phyloP scores from a whole-genome alignment of 2,113 vertebrate genomes.

The Chaetodon auriga region DNA sequence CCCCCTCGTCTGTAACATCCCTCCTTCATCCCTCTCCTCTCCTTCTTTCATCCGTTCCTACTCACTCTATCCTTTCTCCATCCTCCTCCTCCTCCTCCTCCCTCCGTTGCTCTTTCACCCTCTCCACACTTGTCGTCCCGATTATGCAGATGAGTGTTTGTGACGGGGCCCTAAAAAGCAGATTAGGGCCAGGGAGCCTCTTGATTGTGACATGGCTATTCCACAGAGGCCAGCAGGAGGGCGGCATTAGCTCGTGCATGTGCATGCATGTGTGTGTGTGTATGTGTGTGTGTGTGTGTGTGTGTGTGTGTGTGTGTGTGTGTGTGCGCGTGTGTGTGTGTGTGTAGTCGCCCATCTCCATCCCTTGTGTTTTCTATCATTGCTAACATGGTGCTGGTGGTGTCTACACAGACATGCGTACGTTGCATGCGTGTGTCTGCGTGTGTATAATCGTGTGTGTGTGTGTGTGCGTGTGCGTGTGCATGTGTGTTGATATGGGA shows the following conservation, averaged over 20 bases:
- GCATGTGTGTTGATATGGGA: conserved; percentile 27
- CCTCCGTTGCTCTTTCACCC: conserved; percentile 72
- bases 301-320: conserved; percentile 9
- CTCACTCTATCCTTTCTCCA: conserved; percentile 37
- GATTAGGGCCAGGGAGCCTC: conserved; percentile 86
- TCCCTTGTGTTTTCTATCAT: conserved; percentile 36
- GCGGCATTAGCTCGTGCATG: conserved; percentile 71
- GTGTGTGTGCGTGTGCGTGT: conserved; percentile 1
- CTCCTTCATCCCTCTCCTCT: conserved; percentile 23
- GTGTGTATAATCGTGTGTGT: conserved; percentile 23
- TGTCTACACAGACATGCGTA: conserved; percentile 34
- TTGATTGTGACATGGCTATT: conserved; percentile 83
- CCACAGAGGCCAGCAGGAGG: conserved; percentile 78
- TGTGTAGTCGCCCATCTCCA: conserved; percentile 9
- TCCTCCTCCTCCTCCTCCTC: conserved; percentile 52
- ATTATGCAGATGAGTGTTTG: conserved; percentile 93
- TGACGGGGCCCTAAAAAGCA: conserved; percentile 82
- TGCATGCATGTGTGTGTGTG: conserved; percentile 25
- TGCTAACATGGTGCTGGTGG: conserved; percentile 33
- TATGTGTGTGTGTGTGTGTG: conserved; percentile 11
- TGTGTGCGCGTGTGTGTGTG: conserved; percentile 20
- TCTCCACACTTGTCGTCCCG: conserved; percentile 91
- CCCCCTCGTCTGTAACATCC: conserved; percentile 12
- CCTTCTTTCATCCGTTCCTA: conserved; percentile 20
- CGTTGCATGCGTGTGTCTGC: conserved; percentile 32